Evolutionary conservation across 1,140 invertebrate species (phyloP), one percentile per base, ranked within the genome.

Genomic region (Penaeus indicus): DNA sequence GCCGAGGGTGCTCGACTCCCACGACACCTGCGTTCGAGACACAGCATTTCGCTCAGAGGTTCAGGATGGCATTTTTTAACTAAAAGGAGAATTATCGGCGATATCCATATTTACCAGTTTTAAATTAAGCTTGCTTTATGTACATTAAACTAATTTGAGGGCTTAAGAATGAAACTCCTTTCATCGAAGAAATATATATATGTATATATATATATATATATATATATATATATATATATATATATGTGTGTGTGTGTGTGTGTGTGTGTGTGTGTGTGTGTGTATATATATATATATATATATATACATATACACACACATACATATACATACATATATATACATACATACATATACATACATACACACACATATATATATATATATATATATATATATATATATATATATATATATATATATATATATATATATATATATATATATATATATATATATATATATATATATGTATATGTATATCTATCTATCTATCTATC

Each of bases 1-100:
- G 60, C 98, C 98, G 67, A 99, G 94, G 0, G 98, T 99, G 7
- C 97, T 97, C 0, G 98, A 99, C 93, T 99, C 97, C 98, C 98
- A 99, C 8, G 98, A 99, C 84, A 99, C 96, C 96, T 97, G 91
- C n/a, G 54, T 13, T 13, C 54, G 54, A 16, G 10, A 54, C 54
- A 54, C 5, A 54, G 54, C 54, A 11, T 16, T 54, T 42, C 1
- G 7, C 38, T 42, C 38, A 8, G 38, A 42, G 38, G 38, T 42
- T 42, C 54, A 54, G 11, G 0, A 54, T 11, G 54, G 16, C 0
- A 16, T 54, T 2, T 13, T 16, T 54, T 54, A 16, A 54, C 10
- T 5, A 1, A 54, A 54, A 11, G 0, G 32, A 32, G 16, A 11
- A 10, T 5, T 16, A 16, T 54, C 54, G 0, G 54, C 54, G 54